Base-by-base conservation (phyloP, 2,113 vertebrate species). In the Cygnus atratus region DNA sequence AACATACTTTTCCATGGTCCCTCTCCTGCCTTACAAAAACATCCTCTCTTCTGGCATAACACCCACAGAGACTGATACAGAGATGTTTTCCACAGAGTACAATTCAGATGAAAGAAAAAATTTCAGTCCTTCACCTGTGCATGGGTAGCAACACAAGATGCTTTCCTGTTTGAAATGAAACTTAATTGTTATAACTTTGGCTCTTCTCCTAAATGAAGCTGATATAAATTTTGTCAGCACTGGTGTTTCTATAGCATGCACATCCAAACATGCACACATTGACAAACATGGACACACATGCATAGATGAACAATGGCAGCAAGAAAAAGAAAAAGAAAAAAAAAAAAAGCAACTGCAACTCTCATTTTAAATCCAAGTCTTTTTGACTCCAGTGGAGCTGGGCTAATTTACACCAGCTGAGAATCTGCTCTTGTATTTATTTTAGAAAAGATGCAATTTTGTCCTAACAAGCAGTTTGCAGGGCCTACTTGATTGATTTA, bases 361-460 rank as follows among this genome's bases (percentile, higher is more conserved):
- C 63, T 72, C 48, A 44, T 93, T 97, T 95, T 87, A 92, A 89
- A 92, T 92, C 93, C 90, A 89, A 88, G 84, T 79, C 70, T 95
- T 6, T 75, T 10, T 52, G 88, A 89, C 93, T 97, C 93, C 88
- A 96, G 80, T 93, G 77, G 95, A 94, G 92, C 77, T 93, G 70
- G 73, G 55, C 77, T 97, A 96, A 96, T 96, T 97, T 97, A 92
- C 93, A 94, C 92, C 96, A 96, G 95, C 93, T 96, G 93, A 96
- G 96, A 93, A 95, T 95, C 84, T 91, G 90, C 48, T 94, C 84
- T 96, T 92, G 66, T 96, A 96, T 97, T 97, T 96, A 96, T 96
- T 95, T 95, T 96, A 96, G 91, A 96, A 97, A 93, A 96, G 86
- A 94, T 89, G 91, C 93, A 96, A 91, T 97, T 96, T 96, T 96